Conservation (phyloP, 2,113 vertebrate species). For the Mixornis gularis region DNA sequence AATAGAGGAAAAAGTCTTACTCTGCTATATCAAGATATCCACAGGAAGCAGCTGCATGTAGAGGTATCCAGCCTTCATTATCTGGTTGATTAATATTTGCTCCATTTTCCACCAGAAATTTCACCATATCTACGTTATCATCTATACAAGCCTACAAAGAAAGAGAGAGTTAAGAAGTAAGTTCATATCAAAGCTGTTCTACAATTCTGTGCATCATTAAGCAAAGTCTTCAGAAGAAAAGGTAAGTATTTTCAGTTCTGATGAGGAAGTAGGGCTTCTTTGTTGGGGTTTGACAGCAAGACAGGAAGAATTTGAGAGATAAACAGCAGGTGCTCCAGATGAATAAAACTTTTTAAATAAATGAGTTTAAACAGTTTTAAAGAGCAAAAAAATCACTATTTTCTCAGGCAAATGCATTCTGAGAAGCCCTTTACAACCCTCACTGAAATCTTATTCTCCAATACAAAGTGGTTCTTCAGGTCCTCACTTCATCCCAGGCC, state of each 20-base stretch:
- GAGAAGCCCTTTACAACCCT: background rate
- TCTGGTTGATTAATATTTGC: slow-evolving; percentile 98
- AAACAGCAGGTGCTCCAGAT: background rate
- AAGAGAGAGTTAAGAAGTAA: slow-evolving; percentile 58
- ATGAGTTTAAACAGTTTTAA: background rate
- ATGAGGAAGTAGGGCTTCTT: background rate
- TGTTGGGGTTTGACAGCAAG: background rate
- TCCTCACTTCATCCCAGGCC: background rate
- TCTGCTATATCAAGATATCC: slow-evolving; percentile 98
- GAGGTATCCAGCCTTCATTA: slow-evolving; percentile 99
- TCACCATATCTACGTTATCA: slow-evolving; percentile 99
- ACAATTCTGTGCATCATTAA: background rate
- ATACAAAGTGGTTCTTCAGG: background rate
- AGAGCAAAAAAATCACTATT: background rate
- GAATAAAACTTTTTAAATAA: background rate
- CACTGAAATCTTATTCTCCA: background rate
- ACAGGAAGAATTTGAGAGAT: background rate
- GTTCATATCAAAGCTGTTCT: slow-evolving; percentile 16
- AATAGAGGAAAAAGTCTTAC: slow-evolving; percentile 75
- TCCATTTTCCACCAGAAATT: slow-evolving; percentile 96
- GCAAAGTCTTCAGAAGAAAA: background rate
- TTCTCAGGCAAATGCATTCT: background rate
- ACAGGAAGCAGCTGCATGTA: slow-evolving; percentile 96
- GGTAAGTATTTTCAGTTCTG: background rate
- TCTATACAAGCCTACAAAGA: slow-evolving; percentile 94